phyloP scores from a whole-genome alignment of 2,797 vertebrate species.

The Molossus alvarezi region DNA sequence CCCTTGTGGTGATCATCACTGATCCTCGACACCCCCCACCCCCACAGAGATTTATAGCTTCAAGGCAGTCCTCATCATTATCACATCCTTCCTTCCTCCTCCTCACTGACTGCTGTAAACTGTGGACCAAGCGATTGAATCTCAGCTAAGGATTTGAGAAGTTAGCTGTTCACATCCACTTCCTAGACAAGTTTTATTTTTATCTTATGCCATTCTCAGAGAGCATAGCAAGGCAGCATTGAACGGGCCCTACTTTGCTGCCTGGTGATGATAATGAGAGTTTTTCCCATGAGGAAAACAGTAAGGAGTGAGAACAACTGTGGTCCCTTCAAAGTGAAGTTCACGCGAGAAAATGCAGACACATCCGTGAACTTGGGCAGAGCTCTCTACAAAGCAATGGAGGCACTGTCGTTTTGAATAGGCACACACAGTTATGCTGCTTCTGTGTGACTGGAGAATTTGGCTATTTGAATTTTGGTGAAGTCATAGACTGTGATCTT shows the following conservation, averaged over 20 bases:
- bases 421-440: neutral
- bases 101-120: neutral
- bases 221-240: neutral
- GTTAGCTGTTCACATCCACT: neutral
- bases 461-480: constrained; percentile 7
- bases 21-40: fast-evolving
- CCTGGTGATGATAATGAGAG: neutral
- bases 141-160: constrained; percentile 31
- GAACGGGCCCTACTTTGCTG: neutral
- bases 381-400: neutral
- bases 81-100: neutral
- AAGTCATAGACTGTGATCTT: neutral
- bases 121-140: neutral
- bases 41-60: neutral
- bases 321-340: neutral
- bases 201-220: neutral
- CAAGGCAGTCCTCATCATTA: neutral
- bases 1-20: neutral
- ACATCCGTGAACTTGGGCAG: neutral
- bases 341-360: neutral
- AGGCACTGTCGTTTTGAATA: neutral
- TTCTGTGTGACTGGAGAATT: neutral
- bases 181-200: neutral
- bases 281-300: neutral
- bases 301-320: neutral